A percentile compares a stretch with the other conserved stretches of the same genome.
Conservation (phyloP, 2,888 invertebrate genomes). For the Glaucopsyche alexis region DNA sequence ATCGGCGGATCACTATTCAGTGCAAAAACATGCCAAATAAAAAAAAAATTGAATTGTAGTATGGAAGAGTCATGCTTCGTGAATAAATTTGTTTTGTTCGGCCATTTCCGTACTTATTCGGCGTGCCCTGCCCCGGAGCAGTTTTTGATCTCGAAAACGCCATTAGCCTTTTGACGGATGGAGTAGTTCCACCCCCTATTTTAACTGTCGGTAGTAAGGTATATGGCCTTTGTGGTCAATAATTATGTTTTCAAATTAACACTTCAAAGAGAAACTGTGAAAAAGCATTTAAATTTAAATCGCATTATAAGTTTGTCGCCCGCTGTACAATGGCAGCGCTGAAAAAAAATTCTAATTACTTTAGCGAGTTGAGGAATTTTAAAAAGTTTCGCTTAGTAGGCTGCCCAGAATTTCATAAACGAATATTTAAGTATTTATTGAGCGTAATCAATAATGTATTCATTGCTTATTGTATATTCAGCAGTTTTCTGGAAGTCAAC, state of each 20-base stretch:
- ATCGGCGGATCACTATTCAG: too few species aligned
- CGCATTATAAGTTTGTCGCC: conserved; percentile 76
- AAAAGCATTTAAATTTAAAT: conserved; percentile 75
- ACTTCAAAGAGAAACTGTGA: conserved; percentile 66
- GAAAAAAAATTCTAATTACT: conserved; percentile 76
- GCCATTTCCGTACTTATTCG: too few species aligned
- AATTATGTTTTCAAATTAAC: conserved; percentile 61
- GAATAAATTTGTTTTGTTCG: too few species aligned
- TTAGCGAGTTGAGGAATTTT: conserved; percentile 70
- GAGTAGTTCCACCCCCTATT: too few species aligned
- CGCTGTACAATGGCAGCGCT: conserved; percentile 70
- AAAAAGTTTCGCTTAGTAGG: conserved; percentile 62
- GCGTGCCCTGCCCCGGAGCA: too few species aligned
- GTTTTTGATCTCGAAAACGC: too few species aligned
- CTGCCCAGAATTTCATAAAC: conserved; percentile 46
- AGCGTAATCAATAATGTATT: conserved; percentile 50
- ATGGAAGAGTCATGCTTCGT: too few species aligned
- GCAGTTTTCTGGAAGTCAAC: not conserved
- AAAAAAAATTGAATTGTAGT: too few species aligned
- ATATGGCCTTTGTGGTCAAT: conserved; percentile 43
- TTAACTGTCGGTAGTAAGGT: too few species aligned
- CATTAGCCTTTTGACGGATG: too few species aligned
- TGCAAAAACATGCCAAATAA: too few species aligned
- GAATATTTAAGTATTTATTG: conserved; percentile 29
- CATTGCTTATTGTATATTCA: conserved; percentile 31